Conservation (phyloP, 2,797 vertebrate genomes). For the Caiman crocodilus region DNA sequence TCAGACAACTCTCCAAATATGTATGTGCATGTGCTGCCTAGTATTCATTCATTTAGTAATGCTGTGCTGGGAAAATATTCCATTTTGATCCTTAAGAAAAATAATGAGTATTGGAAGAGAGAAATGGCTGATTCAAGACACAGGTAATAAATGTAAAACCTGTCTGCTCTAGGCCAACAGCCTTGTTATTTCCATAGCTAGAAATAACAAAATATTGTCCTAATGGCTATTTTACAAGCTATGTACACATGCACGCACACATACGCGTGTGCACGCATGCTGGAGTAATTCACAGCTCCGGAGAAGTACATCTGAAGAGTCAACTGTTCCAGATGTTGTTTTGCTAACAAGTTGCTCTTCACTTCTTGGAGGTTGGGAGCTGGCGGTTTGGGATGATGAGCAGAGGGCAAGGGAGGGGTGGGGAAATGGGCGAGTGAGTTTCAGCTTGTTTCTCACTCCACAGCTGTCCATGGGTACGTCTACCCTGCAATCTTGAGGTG, state of each 20-base stretch:
- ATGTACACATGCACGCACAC: not conserved
- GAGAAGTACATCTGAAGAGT: fast-evolving
- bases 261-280: fast-evolving
- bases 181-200: not conserved
- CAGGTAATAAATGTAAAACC: not conserved
- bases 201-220: not conserved
- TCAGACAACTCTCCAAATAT: not conserved
- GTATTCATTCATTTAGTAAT: not conserved
- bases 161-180: not conserved
- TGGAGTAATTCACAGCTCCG: fast-evolving
- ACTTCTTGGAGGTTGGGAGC: not conserved
- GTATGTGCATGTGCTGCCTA: not conserved
- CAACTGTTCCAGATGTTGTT: fast-evolving
- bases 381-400: not conserved
- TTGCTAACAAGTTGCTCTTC: not conserved
- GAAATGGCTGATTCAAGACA: not conserved
- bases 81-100: not conserved
- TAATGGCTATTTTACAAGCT: not conserved
- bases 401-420: not conserved
- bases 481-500: too few species aligned
- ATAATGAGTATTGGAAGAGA: not conserved
- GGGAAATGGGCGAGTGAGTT: not conserved
- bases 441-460: too few species aligned
- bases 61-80: not conserved
- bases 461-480: not conserved